Percentiles rank a stretch among this genome's conserved stretches.
These are phyloP conservation scores for Ranitomeya variabilis DNA, from an alignment of 2,113 vertebrate genomes.

Conservation along the genomic window DNA sequence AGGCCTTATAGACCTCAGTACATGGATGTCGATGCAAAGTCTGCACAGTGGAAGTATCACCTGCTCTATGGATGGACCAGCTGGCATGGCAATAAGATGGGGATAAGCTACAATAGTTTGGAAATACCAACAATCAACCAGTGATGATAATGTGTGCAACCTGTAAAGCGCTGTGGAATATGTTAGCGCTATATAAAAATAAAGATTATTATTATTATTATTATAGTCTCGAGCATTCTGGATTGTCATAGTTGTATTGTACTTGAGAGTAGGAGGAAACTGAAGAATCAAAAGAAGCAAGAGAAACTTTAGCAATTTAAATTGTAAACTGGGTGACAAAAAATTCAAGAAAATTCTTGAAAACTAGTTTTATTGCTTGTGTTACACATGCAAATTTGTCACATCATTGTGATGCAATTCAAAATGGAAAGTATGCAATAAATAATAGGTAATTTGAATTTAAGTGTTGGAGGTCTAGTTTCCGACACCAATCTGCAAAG, in stretches of 20 bases:
- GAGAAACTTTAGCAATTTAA: not conserved
- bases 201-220: too few species aligned
- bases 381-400: too few species aligned
- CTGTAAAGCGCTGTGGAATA: too few species aligned
- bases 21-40: not conserved
- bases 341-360: not conserved
- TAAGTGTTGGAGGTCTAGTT: too few species aligned
- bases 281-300: too few species aligned
- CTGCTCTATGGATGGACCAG: not conserved
- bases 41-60: not conserved
- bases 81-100: not conserved
- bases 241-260: not conserved
- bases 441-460: too few species aligned
- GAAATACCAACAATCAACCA: not conserved
- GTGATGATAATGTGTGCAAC: too few species aligned
- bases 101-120: not conserved
- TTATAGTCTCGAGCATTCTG: not conserved
- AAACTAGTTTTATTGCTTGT: not conserved
- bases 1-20: not conserved
- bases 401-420: too few species aligned
- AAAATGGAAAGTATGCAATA: too few species aligned
- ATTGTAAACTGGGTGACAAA: not conserved
- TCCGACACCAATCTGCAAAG: too few species aligned
- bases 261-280: too few species aligned
- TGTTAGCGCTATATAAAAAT: too few species aligned